Evolutionary conservation across 2,113 vertebrate species (phyloP).

Genomic region (Psilopogon haemacephalus): DNA sequence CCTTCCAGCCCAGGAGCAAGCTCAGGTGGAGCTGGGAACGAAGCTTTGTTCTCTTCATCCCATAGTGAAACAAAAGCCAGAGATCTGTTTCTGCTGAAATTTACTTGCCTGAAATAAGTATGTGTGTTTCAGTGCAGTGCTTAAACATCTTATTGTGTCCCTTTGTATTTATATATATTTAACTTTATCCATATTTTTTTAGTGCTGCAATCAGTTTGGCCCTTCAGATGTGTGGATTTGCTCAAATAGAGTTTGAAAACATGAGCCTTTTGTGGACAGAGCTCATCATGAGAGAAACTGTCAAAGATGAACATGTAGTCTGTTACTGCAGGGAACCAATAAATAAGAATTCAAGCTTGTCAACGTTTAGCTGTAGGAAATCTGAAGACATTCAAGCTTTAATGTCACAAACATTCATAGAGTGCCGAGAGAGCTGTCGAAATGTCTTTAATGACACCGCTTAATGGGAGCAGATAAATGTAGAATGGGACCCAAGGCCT

Average conservation of each 20-base stretch:
- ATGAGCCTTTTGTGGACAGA: constrained; percentile 12
- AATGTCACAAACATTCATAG: constrained; percentile 38
- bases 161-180: background rate
- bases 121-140: background rate
- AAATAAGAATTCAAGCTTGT: constrained; percentile 61
- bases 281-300: constrained; percentile 1
- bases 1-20: background rate
- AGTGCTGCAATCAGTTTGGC: background rate
- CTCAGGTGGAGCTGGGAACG: background rate
- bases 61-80: background rate
- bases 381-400: constrained; percentile 49
- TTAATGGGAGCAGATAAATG: constrained; percentile 53
- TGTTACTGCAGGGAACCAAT: constrained; percentile 52
- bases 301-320: constrained; percentile 17
- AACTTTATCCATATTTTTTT: background rate
- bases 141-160: background rate
- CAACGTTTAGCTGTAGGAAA: constrained; percentile 61
- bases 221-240: background rate
- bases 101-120: background rate
- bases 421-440: constrained; percentile 37
- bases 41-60: background rate
- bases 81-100: background rate
- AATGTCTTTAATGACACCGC: constrained; percentile 40
- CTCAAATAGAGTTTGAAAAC: background rate
- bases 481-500: constrained; percentile 32